Percentiles rank a stretch among this genome's conserved stretches.
These are phyloP conservation scores for Drosophila flavopinicola DNA, from an alignment of 2,888 invertebrate genomes.

Conservation along the genomic window DNA sequence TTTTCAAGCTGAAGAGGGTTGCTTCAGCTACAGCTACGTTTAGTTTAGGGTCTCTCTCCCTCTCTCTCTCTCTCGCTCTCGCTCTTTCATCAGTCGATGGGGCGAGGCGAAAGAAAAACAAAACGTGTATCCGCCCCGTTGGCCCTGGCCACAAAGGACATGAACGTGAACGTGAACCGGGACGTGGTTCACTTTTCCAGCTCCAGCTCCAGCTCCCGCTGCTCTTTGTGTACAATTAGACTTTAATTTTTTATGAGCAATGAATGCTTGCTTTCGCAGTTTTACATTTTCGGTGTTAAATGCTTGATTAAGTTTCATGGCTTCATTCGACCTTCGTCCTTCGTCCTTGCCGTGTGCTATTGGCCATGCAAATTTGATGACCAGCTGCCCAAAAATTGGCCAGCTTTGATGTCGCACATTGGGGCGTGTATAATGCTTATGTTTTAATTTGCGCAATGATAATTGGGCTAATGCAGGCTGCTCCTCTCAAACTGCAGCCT, in stretches of 20 bases:
- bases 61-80: not conserved
- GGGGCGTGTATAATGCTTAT: conserved; percentile 38
- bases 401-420: conserved; percentile 42
- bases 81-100: not conserved
- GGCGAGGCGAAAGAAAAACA: conserved; percentile 58
- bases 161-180: conserved; percentile 15
- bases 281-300: conserved; percentile 72
- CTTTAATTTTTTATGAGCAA: conserved; percentile 76
- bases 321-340: no score
- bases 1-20: conserved; percentile 59
- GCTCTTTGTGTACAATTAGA: conserved; percentile 64
- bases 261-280: conserved; percentile 73
- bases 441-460: conserved; percentile 59
- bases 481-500: conserved; percentile 50
- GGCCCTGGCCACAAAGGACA: conserved; percentile 39
- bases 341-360: no score
- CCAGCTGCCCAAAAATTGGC: conserved; percentile 47
- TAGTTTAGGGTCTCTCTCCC: conserved; percentile 57
- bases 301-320: conserved; percentile 73
- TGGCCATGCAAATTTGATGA: conserved; percentile 58
- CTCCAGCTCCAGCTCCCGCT: no score
- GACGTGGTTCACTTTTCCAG: not conserved
- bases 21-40: conserved; percentile 37
- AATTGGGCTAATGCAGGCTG: no score
- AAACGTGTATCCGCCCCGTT: conserved; percentile 42